A percentile compares a stretch with the other conserved stretches of the same genome.
Evolutionary conservation across 1,140 invertebrate genomes (phyloP).

Genomic region (Chrysoperla carnea): DNA sequence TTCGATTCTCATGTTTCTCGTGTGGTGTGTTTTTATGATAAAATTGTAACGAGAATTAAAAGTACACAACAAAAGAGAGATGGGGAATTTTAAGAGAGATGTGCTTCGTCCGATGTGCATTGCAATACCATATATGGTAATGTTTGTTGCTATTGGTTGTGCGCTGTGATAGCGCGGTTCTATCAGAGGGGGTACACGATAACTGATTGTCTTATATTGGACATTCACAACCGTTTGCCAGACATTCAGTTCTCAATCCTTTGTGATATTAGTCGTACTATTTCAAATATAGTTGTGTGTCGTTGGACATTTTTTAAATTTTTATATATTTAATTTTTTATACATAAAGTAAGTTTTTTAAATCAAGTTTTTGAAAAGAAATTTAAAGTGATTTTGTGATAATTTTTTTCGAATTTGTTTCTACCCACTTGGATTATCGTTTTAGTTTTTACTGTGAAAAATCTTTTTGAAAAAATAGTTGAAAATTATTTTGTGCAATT

Average conservation of each 20-base stretch:
- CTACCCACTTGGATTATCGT: background rate
- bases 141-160: constrained; percentile 21
- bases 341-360: constrained; percentile 10
- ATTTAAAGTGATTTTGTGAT: no score
- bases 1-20: no score
- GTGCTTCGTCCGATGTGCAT: constrained; percentile 11
- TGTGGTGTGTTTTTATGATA: no score
- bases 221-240: constrained; percentile 7
- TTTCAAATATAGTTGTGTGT: constrained; percentile 5
- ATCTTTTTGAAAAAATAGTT: constrained; percentile 1
- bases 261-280: constrained; percentile 12
- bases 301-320: constrained; percentile 8
- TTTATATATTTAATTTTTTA: constrained; percentile 8
- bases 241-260: constrained; percentile 11
- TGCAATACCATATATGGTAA: constrained; percentile 23
- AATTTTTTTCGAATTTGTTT: constrained; percentile 4
- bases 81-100: no score
- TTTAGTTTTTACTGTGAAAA: constrained; percentile 3
- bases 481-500: background rate
- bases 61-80: no score
- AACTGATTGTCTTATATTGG: constrained; percentile 14
- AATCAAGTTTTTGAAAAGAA: no score
- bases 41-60: no score
- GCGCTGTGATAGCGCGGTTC: constrained; percentile 9
- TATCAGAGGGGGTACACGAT: constrained; percentile 8